Conservation (phyloP, 2,888 invertebrate genomes). For the Chydorus sphaericus region DNA sequence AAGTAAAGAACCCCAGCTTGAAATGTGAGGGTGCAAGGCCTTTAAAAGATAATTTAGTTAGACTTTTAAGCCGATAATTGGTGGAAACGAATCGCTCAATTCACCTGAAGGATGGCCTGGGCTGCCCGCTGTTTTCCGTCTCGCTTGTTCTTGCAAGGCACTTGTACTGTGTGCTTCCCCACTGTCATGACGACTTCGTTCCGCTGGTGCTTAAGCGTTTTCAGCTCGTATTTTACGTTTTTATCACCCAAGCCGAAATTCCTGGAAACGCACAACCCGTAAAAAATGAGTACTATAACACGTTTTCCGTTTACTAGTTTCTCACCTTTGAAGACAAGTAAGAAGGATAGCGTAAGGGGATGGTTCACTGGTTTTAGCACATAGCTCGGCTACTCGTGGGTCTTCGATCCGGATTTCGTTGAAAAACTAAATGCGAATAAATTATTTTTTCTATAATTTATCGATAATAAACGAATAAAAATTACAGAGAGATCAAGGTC, state of each 20-base stretch:
- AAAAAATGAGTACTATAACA: neutral
- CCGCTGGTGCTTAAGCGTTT: constrained; percentile 73
- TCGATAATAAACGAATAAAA: neutral
- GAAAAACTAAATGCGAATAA: constrained; percentile 46
- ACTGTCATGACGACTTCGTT: constrained; percentile 90
- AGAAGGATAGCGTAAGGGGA: constrained; percentile 84
- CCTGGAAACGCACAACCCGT: constrained; percentile 37
- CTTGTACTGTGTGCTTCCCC: constrained; percentile 77
- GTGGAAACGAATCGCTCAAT: constrained; percentile 7
- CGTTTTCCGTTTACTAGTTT: neutral
- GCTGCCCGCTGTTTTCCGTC: constrained; percentile 93
- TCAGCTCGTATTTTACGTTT: constrained; percentile 71
- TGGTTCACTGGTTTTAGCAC: constrained; percentile 90
- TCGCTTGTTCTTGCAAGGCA: constrained; percentile 87
- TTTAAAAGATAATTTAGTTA: constrained; percentile 26
- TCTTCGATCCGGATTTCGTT: constrained; percentile 88
- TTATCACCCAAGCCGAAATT: constrained; percentile 85
- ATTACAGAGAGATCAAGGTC: constrained; percentile 11
- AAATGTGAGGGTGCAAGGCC: constrained; percentile 85
- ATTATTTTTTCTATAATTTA: neutral
- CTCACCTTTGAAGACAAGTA: constrained; percentile 63
- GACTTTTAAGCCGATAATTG: neutral
- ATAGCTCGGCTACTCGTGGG: constrained; percentile 84
- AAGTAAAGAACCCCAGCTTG: constrained; percentile 84
- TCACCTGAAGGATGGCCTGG: constrained; percentile 75